These are phyloP conservation scores for Potamilus streckersoni DNA, from an alignment of 1,140 invertebrate species.

Conservation along the genomic window DNA sequence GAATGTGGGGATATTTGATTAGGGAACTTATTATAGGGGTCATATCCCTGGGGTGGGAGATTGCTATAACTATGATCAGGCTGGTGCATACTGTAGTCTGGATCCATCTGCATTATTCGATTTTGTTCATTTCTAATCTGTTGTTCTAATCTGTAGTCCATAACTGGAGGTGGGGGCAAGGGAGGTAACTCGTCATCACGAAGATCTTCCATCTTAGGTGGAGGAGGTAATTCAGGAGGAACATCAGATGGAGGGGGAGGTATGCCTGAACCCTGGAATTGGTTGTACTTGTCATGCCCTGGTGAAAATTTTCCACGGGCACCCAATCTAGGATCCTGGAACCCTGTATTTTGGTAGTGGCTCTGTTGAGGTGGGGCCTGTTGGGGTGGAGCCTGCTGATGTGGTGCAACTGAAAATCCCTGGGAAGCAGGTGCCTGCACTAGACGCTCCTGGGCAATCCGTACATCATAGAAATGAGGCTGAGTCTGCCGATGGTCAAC, in stretches of 20 bases:
- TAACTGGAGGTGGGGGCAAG: slow-evolving; percentile 52
- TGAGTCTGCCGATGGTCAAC: slow-evolving; percentile 57
- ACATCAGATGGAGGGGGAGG: slow-evolving; percentile 48
- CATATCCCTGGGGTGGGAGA: slow-evolving; percentile 18
- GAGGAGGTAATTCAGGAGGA: slow-evolving; percentile 56
- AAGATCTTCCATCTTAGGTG: slow-evolving; percentile 39
- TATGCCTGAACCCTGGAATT: slow-evolving; percentile 37
- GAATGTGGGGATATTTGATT: too few relatives aligned
- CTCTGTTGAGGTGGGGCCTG: slow-evolving; percentile 11
- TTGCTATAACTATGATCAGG: slow-evolving; percentile 29
- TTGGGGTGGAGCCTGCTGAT: slow-evolving; percentile 9
- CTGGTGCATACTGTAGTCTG: not conserved
- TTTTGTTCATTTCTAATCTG: slow-evolving; percentile 46
- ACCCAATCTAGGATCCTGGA: slow-evolving; percentile 22
- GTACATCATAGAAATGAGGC: slow-evolving; percentile 52
- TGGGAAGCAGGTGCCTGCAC: slow-evolving; percentile 10
- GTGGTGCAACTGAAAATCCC: not conserved
- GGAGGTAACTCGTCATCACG: slow-evolving; percentile 56
- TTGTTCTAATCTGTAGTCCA: slow-evolving; percentile 45
- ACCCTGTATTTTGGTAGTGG: slow-evolving; percentile 27
- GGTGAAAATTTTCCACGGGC: slow-evolving; percentile 18
- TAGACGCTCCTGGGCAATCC: slow-evolving; percentile 19
- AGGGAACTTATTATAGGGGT: too few relatives aligned
- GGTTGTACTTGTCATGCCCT: slow-evolving; percentile 10
- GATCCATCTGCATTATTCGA: slow-evolving; percentile 37